A percentile compares a stretch with the other conserved stretches of the same genome.
These are phyloP conservation scores for Candoia aspera DNA, from an alignment of 2,113 vertebrate genomes.

Conservation along the genomic window DNA sequence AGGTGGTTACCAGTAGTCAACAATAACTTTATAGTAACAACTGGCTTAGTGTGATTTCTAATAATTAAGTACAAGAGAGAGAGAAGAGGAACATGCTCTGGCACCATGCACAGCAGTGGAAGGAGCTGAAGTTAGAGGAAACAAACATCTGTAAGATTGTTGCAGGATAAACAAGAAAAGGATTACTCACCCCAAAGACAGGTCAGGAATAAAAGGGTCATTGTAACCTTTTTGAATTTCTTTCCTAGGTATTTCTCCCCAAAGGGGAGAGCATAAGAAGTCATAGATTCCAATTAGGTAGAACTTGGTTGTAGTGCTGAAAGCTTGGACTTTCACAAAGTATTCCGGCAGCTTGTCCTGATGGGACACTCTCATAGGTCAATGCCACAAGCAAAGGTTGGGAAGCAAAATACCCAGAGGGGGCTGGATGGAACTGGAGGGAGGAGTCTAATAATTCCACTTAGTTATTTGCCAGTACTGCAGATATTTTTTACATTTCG, in stretches of 20 bases:
- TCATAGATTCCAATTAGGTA: neutral
- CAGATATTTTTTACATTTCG: neutral
- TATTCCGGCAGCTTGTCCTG: constrained; percentile 3
- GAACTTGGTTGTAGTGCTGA: neutral
- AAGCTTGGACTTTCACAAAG: neutral
- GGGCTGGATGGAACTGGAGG: neutral
- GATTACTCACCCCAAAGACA: constrained; percentile 29
- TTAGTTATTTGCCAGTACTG: neutral
- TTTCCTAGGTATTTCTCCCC: neutral
- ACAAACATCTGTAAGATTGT: neutral
- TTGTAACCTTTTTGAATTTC: neutral
- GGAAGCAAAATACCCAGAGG: constrained; percentile 21
- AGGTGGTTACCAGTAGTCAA: neutral
- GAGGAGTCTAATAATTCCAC: neutral
- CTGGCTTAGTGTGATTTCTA: neutral
- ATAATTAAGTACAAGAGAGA: neutral
- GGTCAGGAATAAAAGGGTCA: neutral
- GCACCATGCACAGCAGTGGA: no score
- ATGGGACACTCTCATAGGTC: constrained; percentile 13
- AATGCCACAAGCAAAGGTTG: constrained; percentile 34
- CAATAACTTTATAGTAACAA: neutral
- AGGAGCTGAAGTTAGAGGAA: neutral
- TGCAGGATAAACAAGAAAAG: neutral
- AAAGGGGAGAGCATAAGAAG: neutral
- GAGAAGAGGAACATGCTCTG: neutral